Evolutionary conservation across 2,797 vertebrate genomes (phyloP).

Genomic region (Choloepus didactylus): DNA sequence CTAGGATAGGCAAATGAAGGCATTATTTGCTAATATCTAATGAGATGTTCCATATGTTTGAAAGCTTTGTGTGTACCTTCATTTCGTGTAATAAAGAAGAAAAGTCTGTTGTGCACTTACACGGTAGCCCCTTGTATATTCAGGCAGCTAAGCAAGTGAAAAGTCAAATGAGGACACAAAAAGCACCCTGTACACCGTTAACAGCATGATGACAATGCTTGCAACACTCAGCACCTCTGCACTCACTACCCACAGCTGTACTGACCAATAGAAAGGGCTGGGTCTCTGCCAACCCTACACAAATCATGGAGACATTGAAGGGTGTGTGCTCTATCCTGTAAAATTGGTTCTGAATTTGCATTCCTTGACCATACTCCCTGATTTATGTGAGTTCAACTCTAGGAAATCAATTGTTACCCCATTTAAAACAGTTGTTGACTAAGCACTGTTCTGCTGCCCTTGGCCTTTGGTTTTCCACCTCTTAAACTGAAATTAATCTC

Average conservation of each 20-base stretch:
- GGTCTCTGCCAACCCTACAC: neutral
- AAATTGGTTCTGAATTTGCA: neutral
- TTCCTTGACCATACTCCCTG: neutral
- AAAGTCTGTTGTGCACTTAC: neutral
- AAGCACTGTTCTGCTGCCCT: neutral
- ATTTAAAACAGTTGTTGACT: neutral
- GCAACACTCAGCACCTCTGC: neutral
- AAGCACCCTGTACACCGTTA: neutral
- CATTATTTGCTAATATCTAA: slow-evolving; percentile 71
- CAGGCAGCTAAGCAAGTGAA: slow-evolving; percentile 39
- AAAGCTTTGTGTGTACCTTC: slow-evolving; percentile 78
- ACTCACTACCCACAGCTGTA: neutral
- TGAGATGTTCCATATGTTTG: slow-evolving; percentile 73
- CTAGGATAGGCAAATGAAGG: slow-evolving; percentile 75
- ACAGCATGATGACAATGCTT: fast-evolving
- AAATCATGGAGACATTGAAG: neutral
- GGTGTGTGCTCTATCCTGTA: neutral
- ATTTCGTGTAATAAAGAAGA: slow-evolving; percentile 66
- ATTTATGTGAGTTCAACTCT: neutral
- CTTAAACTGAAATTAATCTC: neutral
- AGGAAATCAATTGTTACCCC: neutral
- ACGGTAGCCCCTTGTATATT: slow-evolving; percentile 1
- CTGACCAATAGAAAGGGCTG: neutral
- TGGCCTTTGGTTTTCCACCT: neutral
- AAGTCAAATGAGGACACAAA: neutral